Evolutionary conservation across 92 coral and sea anemone species (phyloP).

Genomic region (Umimayanthus kanabou): DNA sequence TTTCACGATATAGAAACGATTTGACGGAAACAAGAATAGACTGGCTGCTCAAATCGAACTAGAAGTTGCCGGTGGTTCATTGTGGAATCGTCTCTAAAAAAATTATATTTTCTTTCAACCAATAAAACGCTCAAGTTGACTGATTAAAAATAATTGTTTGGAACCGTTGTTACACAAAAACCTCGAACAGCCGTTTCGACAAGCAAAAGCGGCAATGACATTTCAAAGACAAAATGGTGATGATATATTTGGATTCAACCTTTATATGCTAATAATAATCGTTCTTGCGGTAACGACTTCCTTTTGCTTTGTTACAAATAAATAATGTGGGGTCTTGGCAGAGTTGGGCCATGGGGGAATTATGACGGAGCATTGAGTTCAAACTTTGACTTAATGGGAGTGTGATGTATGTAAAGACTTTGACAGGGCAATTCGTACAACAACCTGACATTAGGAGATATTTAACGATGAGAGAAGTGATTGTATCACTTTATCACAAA

Average conservation of each 20-base stretch:
- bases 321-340: not conserved
- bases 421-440: not conserved
- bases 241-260: not conserved
- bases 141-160: conserved; percentile 11
- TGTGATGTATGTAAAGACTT: not conserved
- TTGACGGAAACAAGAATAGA: not conserved
- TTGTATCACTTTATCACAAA: not conserved
- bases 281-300: conserved; percentile 8
- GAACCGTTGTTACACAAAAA: not conserved
- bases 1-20: not conserved
- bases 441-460: not conserved
- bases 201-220: not conserved
- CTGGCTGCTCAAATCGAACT: conserved; percentile 6
- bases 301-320: conserved; percentile 3
- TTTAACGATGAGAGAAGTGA: not conserved
- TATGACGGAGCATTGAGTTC: not conserved
- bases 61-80: conserved; percentile 27
- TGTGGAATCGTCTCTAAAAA: not conserved
- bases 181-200: not conserved
- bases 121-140: conserved; percentile 1
- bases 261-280: conserved; percentile 31
- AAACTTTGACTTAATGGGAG: not conserved
- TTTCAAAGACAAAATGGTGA: not conserved
- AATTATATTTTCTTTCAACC: conserved; percentile 22
- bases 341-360: not conserved